Percentiles rank a stretch among this genome's conserved stretches.
These are phyloP conservation scores for Ictalurus furcatus DNA, from an alignment of 2,113 vertebrate genomes.

Conservation along the genomic window DNA sequence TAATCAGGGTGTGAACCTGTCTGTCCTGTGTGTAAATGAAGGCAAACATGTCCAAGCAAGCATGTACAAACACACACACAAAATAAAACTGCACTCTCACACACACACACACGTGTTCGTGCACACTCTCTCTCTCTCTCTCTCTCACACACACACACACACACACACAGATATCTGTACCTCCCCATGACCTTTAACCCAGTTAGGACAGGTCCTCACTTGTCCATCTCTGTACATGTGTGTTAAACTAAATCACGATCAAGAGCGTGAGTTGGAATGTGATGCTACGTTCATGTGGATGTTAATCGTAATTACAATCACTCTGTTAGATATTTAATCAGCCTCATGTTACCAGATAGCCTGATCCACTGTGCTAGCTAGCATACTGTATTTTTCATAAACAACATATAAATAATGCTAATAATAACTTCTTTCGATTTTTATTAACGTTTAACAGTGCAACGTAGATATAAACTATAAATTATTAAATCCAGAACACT, in stretches of 20 bases:
- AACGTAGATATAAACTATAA: neutral
- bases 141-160: neutral
- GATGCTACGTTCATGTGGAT: no score
- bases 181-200: neutral
- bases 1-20: slow-evolving; percentile 39
- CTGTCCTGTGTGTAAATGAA: slow-evolving; percentile 47
- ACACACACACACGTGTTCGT: neutral
- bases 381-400: neutral
- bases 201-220: neutral
- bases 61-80: slow-evolving; percentile 16
- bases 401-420: neutral
- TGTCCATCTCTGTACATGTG: neutral
- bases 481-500: neutral
- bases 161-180: neutral
- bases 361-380: neutral
- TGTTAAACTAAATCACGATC: neutral
- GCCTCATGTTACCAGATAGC: neutral
- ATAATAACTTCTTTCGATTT: neutral
- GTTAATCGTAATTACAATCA: neutral
- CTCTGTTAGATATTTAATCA: no score
- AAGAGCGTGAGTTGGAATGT: no score
- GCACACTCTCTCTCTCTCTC: no score
- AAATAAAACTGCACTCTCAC: neutral
- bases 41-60: slow-evolving; percentile 65
- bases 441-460: neutral